Evolutionary conservation across 2,797 vertebrate genomes (phyloP).

Genomic region (Vultur gryphus): DNA sequence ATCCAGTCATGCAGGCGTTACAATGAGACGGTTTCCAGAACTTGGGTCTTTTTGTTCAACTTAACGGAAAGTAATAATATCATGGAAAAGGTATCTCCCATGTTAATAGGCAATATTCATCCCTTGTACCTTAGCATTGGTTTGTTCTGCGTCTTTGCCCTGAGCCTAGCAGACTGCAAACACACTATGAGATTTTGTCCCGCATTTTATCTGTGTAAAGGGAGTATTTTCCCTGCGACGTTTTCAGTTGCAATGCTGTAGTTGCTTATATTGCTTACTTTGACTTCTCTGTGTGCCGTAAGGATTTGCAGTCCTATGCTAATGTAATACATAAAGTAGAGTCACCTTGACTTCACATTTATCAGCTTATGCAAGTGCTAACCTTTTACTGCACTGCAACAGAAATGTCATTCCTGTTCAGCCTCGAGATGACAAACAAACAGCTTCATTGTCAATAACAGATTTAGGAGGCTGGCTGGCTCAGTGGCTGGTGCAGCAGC

Average conservation of each 20-base stretch:
- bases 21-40: not conserved
- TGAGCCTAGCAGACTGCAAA: not conserved
- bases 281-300: not conserved
- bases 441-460: not conserved
- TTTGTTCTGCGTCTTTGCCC: not conserved
- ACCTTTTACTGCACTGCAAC: constrained; percentile 60
- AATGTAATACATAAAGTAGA: constrained; percentile 42
- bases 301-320: constrained; percentile 47
- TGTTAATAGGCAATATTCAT: not conserved
- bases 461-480: not conserved
- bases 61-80: not conserved
- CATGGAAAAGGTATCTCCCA: not conserved
- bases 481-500: not conserved
- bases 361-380: constrained; percentile 60
- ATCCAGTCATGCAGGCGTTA: not conserved
- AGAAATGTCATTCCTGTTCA: constrained; percentile 50
- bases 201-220: not conserved
- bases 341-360: constrained; percentile 68
- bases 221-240: not conserved
- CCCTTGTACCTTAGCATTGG: not conserved
- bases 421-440: constrained; percentile 27
- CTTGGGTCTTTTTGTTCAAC: not conserved
- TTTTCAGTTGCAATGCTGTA: not conserved
- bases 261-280: not conserved
- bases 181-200: not conserved